Percentiles rank a stretch among this genome's conserved stretches.
Conservation (phyloP, 2,113 vertebrate species). For the Arothron firmamentum region DNA sequence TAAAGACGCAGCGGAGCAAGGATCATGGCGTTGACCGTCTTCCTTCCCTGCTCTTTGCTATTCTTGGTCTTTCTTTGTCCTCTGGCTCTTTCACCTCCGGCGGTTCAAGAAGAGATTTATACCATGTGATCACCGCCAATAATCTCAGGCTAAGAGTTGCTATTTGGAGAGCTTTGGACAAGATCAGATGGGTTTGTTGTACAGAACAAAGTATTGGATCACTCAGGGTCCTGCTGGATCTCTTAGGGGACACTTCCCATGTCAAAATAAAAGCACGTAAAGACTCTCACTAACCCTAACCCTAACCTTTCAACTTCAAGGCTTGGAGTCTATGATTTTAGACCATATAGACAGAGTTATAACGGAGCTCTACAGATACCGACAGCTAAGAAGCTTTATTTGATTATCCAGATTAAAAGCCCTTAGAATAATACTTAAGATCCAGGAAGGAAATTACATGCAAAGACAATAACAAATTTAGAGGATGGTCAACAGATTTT, state of each 20-base stretch:
- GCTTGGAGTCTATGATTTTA: too few relatives aligned
- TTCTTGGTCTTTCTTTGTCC: conserved; percentile 47
- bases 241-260: neutral
- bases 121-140: conserved; percentile 3
- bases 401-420: too few relatives aligned
- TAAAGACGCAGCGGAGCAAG: conserved; percentile 35
- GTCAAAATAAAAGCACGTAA: too few relatives aligned
- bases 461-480: too few relatives aligned
- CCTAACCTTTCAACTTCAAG: neutral
- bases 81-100: conserved; percentile 7
- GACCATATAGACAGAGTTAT: too few relatives aligned
- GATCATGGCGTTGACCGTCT: conserved; percentile 52
- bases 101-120: conserved; percentile 42
- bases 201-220: neutral
- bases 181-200: neutral
- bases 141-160: conserved; percentile 23
- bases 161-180: neutral
- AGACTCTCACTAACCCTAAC: neutral
- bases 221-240: neutral
- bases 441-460: too few relatives aligned
- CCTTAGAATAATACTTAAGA: too few relatives aligned
- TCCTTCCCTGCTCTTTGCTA: conserved; percentile 40
- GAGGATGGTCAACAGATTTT: too few relatives aligned
- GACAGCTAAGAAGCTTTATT: too few relatives aligned
- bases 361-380: too few relatives aligned